A percentile compares a stretch with the other conserved stretches of the same genome.
These are phyloP conservation scores for Mesoclemmys tuberculata DNA, from an alignment of 2,113 vertebrate genomes.

Conservation along the genomic window DNA sequence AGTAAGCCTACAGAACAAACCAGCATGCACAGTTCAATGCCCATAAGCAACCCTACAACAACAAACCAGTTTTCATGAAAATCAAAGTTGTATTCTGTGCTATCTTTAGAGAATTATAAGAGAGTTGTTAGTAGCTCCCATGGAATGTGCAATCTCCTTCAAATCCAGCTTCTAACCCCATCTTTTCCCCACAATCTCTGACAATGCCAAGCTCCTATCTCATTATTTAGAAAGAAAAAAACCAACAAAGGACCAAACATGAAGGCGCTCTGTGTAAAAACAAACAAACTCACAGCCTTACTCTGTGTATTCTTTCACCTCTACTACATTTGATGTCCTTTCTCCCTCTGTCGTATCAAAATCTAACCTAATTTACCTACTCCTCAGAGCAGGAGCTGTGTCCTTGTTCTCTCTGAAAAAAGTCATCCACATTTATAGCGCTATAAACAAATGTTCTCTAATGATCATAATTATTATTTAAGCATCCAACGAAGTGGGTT, in stretches of 20 bases:
- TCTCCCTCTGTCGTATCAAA: not conserved
- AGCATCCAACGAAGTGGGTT: too few species aligned
- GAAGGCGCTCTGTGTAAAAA: not conserved
- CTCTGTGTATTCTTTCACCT: not conserved
- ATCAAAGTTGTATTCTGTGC: not conserved
- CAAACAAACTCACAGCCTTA: not conserved
- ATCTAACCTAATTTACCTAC: not conserved
- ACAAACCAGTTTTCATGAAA: not conserved
- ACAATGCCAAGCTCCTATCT: not conserved
- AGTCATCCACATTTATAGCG: not conserved
- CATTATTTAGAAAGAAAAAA: not conserved
- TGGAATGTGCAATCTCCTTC: not conserved
- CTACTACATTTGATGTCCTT: not conserved
- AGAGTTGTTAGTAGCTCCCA: not conserved
- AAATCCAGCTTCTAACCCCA: not conserved
- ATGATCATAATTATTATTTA: not conserved
- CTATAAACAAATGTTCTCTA: not conserved
- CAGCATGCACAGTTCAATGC: not conserved
- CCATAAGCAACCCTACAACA: not conserved
- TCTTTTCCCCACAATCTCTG: not conserved
- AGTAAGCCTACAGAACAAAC: not conserved
- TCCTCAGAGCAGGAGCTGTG: not conserved
- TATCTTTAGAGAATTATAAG: not conserved
- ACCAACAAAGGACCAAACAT: not conserved
- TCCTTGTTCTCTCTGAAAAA: not conserved